Percentiles rank a stretch among this genome's conserved stretches.
These are phyloP conservation scores for Clarias pachynema DNA, from an alignment of 2,797 vertebrate genomes.

Conservation along the genomic window DNA sequence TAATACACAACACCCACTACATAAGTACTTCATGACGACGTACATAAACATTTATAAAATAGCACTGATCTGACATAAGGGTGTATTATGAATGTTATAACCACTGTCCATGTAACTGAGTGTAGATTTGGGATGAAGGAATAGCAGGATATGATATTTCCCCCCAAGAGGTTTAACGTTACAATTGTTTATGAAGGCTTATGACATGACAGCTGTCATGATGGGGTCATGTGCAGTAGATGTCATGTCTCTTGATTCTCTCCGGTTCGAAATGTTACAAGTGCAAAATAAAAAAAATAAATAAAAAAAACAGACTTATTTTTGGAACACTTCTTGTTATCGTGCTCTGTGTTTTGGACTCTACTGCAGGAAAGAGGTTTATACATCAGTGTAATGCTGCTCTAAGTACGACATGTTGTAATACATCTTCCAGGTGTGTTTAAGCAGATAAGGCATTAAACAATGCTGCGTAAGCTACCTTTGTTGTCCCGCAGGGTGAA, in stretches of 20 bases:
- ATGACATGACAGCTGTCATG: not conserved
- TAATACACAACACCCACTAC: not conserved
- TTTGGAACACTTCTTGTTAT: not conserved
- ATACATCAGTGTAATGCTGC: not conserved
- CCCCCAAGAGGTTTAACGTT: not conserved
- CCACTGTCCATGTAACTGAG: not conserved
- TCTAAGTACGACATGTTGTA: not conserved
- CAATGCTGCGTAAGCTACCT: slow-evolving; percentile 68
- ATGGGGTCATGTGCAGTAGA: not conserved
- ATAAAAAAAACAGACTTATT: not conserved
- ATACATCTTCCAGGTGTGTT: slow-evolving; percentile 27
- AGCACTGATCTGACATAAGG: not conserved
- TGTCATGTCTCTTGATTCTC: not conserved
- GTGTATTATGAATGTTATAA: not conserved
- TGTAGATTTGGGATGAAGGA: not conserved
- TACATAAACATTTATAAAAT: not conserved
- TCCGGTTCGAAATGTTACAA: not conserved
- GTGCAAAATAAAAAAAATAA: not conserved
- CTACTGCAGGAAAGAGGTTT: not conserved
- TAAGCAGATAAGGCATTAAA: slow-evolving; percentile 6
- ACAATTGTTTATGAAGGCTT: not conserved
- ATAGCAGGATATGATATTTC: not conserved
- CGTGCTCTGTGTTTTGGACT: not conserved
- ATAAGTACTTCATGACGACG: not conserved
- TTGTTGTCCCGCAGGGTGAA: slow-evolving; percentile 87